Base-by-base conservation (phyloP, 2,113 vertebrate species). In the Aegypius monachus region DNA sequence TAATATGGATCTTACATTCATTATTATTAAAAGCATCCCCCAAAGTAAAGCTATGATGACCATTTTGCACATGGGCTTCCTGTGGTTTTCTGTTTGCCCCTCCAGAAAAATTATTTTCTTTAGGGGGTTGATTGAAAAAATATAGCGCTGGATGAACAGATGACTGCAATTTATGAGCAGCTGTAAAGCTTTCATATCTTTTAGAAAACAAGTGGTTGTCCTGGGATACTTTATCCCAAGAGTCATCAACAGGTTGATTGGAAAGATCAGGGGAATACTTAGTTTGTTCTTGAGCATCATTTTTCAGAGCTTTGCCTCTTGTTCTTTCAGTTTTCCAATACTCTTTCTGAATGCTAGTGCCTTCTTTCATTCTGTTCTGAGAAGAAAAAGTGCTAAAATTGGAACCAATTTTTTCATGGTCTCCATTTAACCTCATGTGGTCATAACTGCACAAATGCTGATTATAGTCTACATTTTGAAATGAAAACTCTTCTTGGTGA, bases 101-200 rank as follows among this genome's bases (percentile, higher is more conserved):
- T 56, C 45, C 45, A 31, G 67, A 43, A 79, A 94, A 96, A 13
- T 55, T 56, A 23, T 94, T 95, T 80, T 96, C 96, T 65, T 96
- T 90, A 48, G 84, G 21, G 10, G 95, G 81, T 14, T 98, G 97
- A 74, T 95, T 96, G 78, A 84, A 72, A 59, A 97, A 34, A 68
- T 63, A 88, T 1, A 86, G 72, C 0, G 86, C 78, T 14, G 94
- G 73, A 13, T 61, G 92, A 87, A 85, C 16, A 68, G 92, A 17
- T 5, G 71, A 40, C 29, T 81, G 95, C 26, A 72, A 50, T 8
- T 80, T 86, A 26, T 53, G 84, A 84, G 84, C 67, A 90, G 84
- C 25, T 47, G 62, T 56, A 3, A 93, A 75, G 13, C 96, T 97
- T 42, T 98, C 97, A 2, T 53, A 95, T 65, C 86, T 85, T 93